Evolutionary conservation across 2,888 invertebrate species (phyloP), one percentile per base, ranked within the genome.

Genomic region (Rhyacophila evoluta): DNA sequence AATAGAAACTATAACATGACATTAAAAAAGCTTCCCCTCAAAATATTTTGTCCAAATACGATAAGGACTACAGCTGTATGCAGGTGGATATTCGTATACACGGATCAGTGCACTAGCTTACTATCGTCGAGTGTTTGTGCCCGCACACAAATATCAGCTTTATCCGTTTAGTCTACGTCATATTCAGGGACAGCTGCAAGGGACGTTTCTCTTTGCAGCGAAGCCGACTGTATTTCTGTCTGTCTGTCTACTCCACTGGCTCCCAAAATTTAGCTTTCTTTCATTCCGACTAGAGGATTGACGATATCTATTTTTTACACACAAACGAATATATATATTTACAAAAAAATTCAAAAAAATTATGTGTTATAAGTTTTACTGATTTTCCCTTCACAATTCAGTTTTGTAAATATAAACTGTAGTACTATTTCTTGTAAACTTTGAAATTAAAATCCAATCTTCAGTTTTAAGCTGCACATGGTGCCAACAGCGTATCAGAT

Each of bases 91-190:
- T 55, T 19, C 55, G 55, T 55, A 19, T 25, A 10, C 8, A 55
- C 55, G 55, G 55, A 25, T 55, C 55, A 55, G 55, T 55, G 19
- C 55, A 5, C 55, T 25, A 19, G 19, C 25, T 55, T 19, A 3
- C 55, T 55, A 55, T 25, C 55, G 25, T 8, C 6, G 55, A 55
- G 55, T 75, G 69, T 75, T 69, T 38, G 41, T 38, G 28, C 68
- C 36, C 69, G 72, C 72, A 72, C 77, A 78, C 78, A 78, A 74
- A 78, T 74, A 74, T 78, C 74, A 39, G 8, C 71, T 38, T 78
- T 78, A 78, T 71, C 78, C 67, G 70, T 37, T 74, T 74, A 74
- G 78, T 41, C 38, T 36, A 67, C 71, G 75, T 78, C 78, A 78
- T 71, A 75, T 71, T 41, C 78, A 74, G 29, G 75, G 55, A 28